Evolutionary conservation across 2,113 vertebrate species (phyloP).

Genomic region (Nettapus auritus): DNA sequence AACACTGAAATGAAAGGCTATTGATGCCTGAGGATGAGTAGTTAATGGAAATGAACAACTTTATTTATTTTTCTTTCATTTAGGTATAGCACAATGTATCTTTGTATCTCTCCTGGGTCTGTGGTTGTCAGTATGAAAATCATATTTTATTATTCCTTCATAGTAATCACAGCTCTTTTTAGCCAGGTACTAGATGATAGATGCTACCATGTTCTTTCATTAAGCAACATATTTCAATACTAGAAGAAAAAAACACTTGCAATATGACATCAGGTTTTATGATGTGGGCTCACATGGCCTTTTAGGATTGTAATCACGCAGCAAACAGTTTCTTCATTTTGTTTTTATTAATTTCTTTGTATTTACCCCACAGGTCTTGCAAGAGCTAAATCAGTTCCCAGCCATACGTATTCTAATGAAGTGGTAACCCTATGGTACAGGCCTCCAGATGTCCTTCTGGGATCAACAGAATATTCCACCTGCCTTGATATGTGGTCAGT

Average conservation of each 20-base stretch:
- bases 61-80: neutral
- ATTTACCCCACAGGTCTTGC: conserved; percentile 85
- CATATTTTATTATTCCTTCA: neutral
- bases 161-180: conserved; percentile 4
- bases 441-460: conserved; percentile 95
- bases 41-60: neutral
- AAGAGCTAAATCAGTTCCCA: conserved; percentile 94
- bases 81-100: neutral
- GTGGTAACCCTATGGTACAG: conserved; percentile 98
- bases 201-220: neutral
- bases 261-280: rapidly evolving
- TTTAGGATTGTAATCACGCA: conserved; percentile 5
- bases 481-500: conserved; percentile 98
- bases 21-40: neutral
- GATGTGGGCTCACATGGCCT: neutral
- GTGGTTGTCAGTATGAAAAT: neutral
- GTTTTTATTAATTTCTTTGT: conserved; percentile 12
- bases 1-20: neutral
- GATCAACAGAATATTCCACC: conserved; percentile 97
- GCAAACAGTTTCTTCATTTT: neutral
- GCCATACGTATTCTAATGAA: conserved; percentile 98
- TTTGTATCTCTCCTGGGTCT: neutral
- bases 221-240: neutral
- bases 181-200: neutral
- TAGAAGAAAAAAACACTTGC: neutral